Evolutionary conservation across 2,797 vertebrate genomes (phyloP).

Genomic region (Malurus splendens): DNA sequence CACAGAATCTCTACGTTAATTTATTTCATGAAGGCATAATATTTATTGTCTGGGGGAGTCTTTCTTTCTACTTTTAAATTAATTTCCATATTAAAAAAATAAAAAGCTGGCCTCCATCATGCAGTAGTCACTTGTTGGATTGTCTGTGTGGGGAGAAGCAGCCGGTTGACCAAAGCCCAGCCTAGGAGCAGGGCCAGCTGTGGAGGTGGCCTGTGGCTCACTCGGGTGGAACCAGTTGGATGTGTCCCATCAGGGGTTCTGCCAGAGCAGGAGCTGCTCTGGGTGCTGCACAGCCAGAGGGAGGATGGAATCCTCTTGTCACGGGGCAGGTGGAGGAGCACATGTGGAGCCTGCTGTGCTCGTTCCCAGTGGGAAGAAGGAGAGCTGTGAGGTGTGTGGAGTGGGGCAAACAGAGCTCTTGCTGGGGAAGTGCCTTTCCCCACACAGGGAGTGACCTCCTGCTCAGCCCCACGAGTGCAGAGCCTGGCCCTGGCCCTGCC

Average conservation of each 20-base stretch:
- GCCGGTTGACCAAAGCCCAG: background rate
- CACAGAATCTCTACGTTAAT: constrained; percentile 65
- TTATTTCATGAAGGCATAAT: constrained; percentile 71
- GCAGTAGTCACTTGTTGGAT: constrained; percentile 2
- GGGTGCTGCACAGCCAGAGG: background rate
- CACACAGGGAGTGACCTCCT: accelerated
- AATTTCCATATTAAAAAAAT: constrained; percentile 33
- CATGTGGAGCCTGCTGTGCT: background rate
- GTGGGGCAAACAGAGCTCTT: background rate
- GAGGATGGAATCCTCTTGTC: background rate
- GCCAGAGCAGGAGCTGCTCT: background rate
- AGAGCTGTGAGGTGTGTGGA: background rate
- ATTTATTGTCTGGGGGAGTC: constrained; percentile 72
- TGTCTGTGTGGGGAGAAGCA: constrained; percentile 19
- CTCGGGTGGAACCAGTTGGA: accelerated
- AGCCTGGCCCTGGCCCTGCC: background rate
- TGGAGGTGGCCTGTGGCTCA: background rate
- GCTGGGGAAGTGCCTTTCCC: background rate
- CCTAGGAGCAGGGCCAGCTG: background rate
- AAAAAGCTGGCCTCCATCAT: constrained; percentile 31
- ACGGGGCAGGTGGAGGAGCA: background rate
- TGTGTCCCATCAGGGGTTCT: background rate
- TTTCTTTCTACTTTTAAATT: constrained; percentile 46
- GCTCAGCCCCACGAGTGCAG: background rate
- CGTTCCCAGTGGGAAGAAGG: background rate